Percentiles rank a stretch among this genome's conserved stretches.
phyloP scores from a whole-genome alignment of 2,888 invertebrate genomes.

The Anagyrus pseudococci region DNA sequence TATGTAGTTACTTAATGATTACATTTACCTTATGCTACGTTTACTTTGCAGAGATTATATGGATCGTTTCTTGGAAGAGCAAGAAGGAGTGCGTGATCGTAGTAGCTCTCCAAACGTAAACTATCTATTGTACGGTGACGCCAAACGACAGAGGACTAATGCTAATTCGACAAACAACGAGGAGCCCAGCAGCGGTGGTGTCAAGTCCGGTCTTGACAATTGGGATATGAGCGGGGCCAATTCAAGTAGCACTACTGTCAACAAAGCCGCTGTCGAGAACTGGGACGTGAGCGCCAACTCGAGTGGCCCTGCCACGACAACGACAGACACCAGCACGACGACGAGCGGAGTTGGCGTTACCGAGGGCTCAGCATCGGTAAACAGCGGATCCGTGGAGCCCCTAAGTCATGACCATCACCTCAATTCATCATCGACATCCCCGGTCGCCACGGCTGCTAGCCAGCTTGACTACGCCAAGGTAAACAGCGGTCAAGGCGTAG shows the following conservation, averaged over 20 bases:
- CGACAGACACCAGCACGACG: constrained; percentile 28
- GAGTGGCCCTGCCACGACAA: constrained; percentile 34
- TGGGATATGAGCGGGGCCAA: constrained; percentile 49
- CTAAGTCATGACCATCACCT: constrained; percentile 30
- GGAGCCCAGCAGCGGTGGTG: constrained; percentile 40
- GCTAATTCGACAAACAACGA: constrained; percentile 29
- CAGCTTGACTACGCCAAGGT: constrained; percentile 28
- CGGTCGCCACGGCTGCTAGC: constrained; percentile 8
- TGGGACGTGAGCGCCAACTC: constrained; percentile 33
- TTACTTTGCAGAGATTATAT: constrained; percentile 76
- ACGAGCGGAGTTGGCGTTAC: not conserved
- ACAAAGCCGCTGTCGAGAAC: constrained; percentile 25
- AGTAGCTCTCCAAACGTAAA: constrained; percentile 77
- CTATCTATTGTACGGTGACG: constrained; percentile 56
- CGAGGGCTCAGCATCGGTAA: constrained; percentile 28
- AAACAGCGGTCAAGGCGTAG: constrained; percentile 4
- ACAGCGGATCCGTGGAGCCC: constrained; percentile 29
- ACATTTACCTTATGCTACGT: not conserved
- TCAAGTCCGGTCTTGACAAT: constrained; percentile 44
- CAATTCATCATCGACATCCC: constrained; percentile 29
- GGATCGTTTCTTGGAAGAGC: constrained; percentile 91
- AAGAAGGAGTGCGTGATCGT: constrained; percentile 72
- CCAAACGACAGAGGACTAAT: constrained; percentile 55
- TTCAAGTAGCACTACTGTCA: constrained; percentile 19
- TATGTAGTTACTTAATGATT: not conserved